Evolutionary conservation across 2,797 vertebrate genomes (phyloP).

Genomic region (Sarcophilus harrisii): DNA sequence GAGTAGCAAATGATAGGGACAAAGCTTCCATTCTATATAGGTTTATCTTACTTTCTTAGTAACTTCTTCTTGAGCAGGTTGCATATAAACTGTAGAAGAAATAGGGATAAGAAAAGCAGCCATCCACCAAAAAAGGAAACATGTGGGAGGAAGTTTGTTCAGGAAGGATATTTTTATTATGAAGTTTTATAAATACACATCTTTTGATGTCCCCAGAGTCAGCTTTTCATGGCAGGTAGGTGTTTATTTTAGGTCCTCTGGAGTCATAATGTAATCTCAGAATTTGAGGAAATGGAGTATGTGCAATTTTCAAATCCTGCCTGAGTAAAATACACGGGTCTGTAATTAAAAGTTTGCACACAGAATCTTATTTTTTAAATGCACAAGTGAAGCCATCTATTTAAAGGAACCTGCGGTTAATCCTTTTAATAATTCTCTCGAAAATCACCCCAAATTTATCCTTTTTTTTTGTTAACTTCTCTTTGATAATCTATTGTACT

Average conservation of each 20-base stretch:
- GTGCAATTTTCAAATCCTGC: neutral
- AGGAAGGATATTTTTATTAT: neutral
- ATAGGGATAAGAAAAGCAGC: neutral
- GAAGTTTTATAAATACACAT: neutral
- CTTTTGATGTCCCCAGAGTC: neutral
- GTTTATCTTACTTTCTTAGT: neutral
- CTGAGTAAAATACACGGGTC: neutral
- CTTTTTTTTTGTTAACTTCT: neutral
- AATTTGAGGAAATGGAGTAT: neutral
- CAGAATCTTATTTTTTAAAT: neutral
- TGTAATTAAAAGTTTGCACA: neutral
- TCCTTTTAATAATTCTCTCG: neutral
- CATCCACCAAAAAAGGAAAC: neutral
- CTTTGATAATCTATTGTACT: neutral
- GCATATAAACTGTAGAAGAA: neutral
- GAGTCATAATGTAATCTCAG: neutral
- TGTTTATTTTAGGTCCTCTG: neutral
- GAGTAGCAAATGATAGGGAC: neutral
- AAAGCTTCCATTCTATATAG: neutral
- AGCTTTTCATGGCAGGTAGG: neutral
- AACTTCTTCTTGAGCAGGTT: neutral
- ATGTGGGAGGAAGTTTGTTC: neutral
- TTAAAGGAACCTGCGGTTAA: neutral
- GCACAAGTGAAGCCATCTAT: neutral
- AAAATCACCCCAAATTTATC: neutral